Base-by-base conservation (phyloP, 2,888 invertebrate species). In the Cataglyphis albicans region DNA sequence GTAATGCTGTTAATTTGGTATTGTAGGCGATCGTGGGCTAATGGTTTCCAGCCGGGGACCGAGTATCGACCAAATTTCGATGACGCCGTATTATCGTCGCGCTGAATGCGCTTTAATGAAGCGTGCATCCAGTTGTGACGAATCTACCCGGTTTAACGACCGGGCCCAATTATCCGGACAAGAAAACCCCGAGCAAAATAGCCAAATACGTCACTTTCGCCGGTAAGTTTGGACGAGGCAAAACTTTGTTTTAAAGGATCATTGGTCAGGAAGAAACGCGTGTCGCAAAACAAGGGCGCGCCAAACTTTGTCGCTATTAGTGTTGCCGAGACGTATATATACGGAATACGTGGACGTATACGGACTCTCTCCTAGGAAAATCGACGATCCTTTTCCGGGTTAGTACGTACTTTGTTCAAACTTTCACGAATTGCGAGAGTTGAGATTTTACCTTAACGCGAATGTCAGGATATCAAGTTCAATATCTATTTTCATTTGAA, bases 1-100 rank as follows among this genome's bases (percentile, higher is more conserved):
- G 78, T 80, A 80, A 80, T 72, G 78, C 72, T 59, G 78, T 80
- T 80, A 80, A 80, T 80, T 80, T 72, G 78, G 72, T 80, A 80
- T 80, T 80, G 78, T 80, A 80, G 72, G 44, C 78, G 78, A 80
- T 80, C 78, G 72, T 48, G 32, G 32, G 72, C 78, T 80, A 80
- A 80, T 80, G 78, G 78, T 72, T 80, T 80, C 78, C 78, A 80
- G 48, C 68, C 72, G 78, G 59, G 78, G 29, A 41, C 41, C 18
- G 35, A 72, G 72, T 80, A 80, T 80, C 78, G 78, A 80, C 59
- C 59, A 48, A 80, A 80, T 80, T 80, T 80, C 78, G 78, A 80
- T 80, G 78, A 80, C 59, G 78, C 35, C 78, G 78, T 59, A 80
- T 80, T 80, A 80, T 72, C 72, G n/a, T 72, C 72, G 72, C 44